A percentile compares a stretch with the other conserved stretches of the same genome.
Conservation (phyloP, 2,888 invertebrate genomes). For the Timema cristinae region DNA sequence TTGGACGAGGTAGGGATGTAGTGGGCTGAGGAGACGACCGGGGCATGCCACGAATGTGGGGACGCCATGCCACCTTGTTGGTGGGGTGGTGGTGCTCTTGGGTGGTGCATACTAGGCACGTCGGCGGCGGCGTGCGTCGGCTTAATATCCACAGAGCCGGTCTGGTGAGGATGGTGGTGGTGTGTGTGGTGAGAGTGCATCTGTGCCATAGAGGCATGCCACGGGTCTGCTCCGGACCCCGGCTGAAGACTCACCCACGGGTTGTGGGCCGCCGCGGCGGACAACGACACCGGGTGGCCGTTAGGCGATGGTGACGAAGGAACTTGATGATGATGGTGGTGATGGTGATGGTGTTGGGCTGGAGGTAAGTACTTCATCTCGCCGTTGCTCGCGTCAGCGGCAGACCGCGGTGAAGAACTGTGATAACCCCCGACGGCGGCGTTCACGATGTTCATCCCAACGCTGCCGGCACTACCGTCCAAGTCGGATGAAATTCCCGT, state of each 20-base stretch:
- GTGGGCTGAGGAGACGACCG: conserved; percentile 76
- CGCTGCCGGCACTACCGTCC: conserved; percentile 53
- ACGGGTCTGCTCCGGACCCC: conserved; percentile 61
- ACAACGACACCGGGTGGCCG: conserved; percentile 54
- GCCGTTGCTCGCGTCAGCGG: conserved; percentile 80
- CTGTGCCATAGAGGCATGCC: conserved; percentile 63
- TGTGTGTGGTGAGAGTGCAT: conserved; percentile 68
- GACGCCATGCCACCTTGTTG: conserved; percentile 54
- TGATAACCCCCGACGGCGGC: conserved; percentile 64
- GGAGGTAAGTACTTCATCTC: conserved; percentile 93
- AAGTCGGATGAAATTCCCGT: conserved; percentile 71
- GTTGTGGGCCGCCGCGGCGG: conserved; percentile 55
- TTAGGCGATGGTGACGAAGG: conserved; percentile 65
- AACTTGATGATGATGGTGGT: conserved; percentile 66
- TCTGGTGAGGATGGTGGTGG: conserved; percentile 68
- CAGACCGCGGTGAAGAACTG: conserved; percentile 80
- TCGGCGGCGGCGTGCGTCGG: conserved; percentile 52
- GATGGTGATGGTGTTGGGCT: conserved; percentile 79
- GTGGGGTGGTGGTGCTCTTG: conserved; percentile 24
- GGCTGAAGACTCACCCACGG: conserved; percentile 84
- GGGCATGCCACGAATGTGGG: conserved; percentile 87
- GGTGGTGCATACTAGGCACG: conserved; percentile 51
- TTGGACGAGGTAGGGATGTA: conserved; percentile 60
- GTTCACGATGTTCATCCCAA: conserved; percentile 44
- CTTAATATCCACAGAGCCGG: conserved; percentile 65